phyloP scores from a whole-genome alignment of 1,140 invertebrate genomes.

The Chironomus tepperi region DNA sequence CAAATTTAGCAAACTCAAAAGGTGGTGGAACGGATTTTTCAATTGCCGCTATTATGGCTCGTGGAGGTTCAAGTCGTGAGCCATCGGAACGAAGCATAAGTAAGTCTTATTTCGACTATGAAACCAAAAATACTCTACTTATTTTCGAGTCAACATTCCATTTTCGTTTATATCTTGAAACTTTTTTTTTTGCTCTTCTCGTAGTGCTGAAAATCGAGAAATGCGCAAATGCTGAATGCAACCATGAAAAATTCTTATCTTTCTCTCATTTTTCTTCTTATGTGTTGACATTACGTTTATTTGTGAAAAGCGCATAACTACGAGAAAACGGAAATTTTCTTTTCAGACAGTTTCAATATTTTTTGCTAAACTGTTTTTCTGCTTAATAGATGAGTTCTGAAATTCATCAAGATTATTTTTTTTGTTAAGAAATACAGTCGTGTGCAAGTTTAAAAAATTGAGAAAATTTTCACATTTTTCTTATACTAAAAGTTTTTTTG shows the following conservation, averaged over 20 bases:
- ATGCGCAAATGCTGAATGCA: not conserved
- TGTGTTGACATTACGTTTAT: slow-evolving; percentile 8
- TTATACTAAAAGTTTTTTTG: too few relatives aligned
- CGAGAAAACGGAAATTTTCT: too few relatives aligned
- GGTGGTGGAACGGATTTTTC: slow-evolving; percentile 77
- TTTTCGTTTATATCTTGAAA: too few relatives aligned
- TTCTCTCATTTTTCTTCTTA: slow-evolving; percentile 14
- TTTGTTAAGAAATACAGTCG: too few relatives aligned
- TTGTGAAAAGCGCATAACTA: not conserved
- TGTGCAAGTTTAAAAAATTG: too few relatives aligned
- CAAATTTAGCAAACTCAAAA: slow-evolving; percentile 35
- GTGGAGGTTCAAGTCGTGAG: slow-evolving; percentile 48
- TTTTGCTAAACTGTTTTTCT: too few relatives aligned
- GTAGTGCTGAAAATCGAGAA: not conserved
- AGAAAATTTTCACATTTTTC: too few relatives aligned
- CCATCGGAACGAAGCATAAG: slow-evolving; percentile 40
- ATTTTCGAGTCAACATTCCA: too few relatives aligned
- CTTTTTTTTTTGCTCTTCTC: not conserved
- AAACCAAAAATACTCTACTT: too few relatives aligned
- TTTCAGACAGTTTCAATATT: too few relatives aligned
- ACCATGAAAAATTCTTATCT: slow-evolving; percentile 3
- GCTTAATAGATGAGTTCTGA: too few relatives aligned
- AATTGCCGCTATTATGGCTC: slow-evolving; percentile 86
- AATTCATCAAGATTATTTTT: too few relatives aligned
- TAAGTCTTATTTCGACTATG: slow-evolving; percentile 30